phyloP scores from a whole-genome alignment of 1,140 invertebrate species.

The Octopus sinensis region DNA sequence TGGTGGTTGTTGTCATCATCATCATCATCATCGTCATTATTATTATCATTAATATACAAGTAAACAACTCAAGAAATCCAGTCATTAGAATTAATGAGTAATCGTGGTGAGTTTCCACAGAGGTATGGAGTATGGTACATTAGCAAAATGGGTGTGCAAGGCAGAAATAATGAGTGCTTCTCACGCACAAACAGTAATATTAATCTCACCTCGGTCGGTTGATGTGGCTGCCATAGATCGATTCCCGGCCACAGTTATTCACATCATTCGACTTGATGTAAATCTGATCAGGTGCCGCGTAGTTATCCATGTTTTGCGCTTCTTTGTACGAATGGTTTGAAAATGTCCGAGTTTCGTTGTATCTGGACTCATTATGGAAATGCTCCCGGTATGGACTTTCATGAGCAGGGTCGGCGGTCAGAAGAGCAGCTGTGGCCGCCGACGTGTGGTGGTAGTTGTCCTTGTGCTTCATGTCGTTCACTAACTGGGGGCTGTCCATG shows the following conservation, averaged over 20 bases:
- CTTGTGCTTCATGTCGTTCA: background rate
- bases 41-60: background rate
- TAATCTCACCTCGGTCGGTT: conserved; percentile 41
- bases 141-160: no score
- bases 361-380: conserved; percentile 11
- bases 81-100: no score
- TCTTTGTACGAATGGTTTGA: conserved; percentile 53
- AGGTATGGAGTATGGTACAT: no score
- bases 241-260: conserved; percentile 23
- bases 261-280: conserved; percentile 15
- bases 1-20: background rate
- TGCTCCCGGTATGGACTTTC: conserved; percentile 19
- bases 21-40: background rate
- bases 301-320: conserved; percentile 37
- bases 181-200: no score
- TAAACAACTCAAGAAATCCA: no score
- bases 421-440: background rate
- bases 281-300: background rate
- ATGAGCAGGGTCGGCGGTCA: conserved; percentile 10
- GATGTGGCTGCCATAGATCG: conserved; percentile 28
- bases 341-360: conserved; percentile 33
- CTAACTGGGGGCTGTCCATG: background rate
- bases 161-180: no score
- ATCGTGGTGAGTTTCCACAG: no score
- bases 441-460: background rate